Base-by-base conservation (phyloP, 2,113 vertebrate species). In the Gulo gulo region DNA sequence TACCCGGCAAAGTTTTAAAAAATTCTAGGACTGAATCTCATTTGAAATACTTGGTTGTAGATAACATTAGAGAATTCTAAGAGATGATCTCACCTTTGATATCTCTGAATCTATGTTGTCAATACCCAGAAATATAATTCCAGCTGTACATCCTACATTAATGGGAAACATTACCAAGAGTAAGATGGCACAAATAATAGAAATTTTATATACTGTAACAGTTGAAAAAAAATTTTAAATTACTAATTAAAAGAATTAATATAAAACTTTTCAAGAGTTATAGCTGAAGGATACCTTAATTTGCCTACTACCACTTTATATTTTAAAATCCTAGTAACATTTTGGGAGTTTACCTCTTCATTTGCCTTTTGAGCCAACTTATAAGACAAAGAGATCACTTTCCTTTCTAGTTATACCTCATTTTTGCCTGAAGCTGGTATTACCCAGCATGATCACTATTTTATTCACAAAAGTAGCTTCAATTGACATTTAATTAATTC, bases 371-470 rank as follows among this genome's bases (percentile, higher is more conserved):
- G 47, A 86, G 67, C 4, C 86, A 95, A 74, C 91, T 97, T 96
- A 83, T 80, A 95, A 95, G 85, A 93, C 79, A 92, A 97, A 91
- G 86, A 92, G 26, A 83, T 97, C 52, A 89, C 93, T 96, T 95
- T 95, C 80, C 31, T 95, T 96, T 95, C 92, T 86, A 55, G 42
- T 76, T 86, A 74, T 52, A 79, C 50, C 13, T 80, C 10, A 1
- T 63, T 97, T 97, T 95, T 91, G 31, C 74, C 88, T 63, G 92
- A 91, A 94, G 74, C 69, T 97, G 69, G 7, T 65, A 78, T 97
- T 97, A 78, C 42, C 42, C 80, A 94, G 87, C 18, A 5, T 63
- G 50, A 88, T 95, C 69, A 90, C 26, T 94, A 63, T 74, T 97
- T 96, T 96, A 94, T 93, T 93, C 78, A 61, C 34, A 73, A 39